Evolutionary conservation across 2,888 invertebrate genomes (phyloP).

Genomic region (Rhimphoctona megacephalus): DNA sequence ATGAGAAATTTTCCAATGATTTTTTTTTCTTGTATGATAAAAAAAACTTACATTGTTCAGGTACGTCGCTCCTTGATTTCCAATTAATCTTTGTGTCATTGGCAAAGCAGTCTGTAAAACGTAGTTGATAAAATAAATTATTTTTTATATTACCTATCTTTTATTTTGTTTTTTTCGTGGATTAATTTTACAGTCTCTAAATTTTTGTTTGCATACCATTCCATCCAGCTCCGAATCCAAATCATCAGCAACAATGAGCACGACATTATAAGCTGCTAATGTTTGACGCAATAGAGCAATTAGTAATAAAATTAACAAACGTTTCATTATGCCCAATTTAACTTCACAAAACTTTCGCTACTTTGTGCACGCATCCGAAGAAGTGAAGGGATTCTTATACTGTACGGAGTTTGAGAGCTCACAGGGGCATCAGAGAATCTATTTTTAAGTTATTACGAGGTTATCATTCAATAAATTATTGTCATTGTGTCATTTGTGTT

Average conservation of each 20-base stretch:
- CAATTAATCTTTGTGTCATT: conserved; percentile 88
- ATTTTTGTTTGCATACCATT: conserved; percentile 87
- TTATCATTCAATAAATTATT: background rate
- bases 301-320: conserved; percentile 18
- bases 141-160: background rate
- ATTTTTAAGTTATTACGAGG: background rate
- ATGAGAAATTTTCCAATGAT: background rate
- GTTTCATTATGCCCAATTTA: conserved; percentile 30
- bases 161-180: conserved; percentile 57
- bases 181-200: conserved; percentile 1
- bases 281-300: background rate
- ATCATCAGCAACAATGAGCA: conserved; percentile 94
- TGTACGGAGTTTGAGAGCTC: background rate
- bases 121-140: conserved; percentile 74
- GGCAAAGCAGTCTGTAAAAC: conserved; percentile 88
- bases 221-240: conserved; percentile 93
- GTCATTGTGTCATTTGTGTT: background rate
- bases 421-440: background rate
- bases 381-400: background rate
- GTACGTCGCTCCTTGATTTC: conserved; percentile 89
- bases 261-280: conserved; percentile 87
- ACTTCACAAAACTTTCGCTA: background rate
- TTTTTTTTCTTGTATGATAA: background rate
- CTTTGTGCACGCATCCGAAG: background rate
- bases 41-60: conserved; percentile 89